Percentiles rank a stretch among this genome's conserved stretches.
Conservation (phyloP, 2,113 vertebrate genomes). For the Stomatorhinus ivindoensis region DNA sequence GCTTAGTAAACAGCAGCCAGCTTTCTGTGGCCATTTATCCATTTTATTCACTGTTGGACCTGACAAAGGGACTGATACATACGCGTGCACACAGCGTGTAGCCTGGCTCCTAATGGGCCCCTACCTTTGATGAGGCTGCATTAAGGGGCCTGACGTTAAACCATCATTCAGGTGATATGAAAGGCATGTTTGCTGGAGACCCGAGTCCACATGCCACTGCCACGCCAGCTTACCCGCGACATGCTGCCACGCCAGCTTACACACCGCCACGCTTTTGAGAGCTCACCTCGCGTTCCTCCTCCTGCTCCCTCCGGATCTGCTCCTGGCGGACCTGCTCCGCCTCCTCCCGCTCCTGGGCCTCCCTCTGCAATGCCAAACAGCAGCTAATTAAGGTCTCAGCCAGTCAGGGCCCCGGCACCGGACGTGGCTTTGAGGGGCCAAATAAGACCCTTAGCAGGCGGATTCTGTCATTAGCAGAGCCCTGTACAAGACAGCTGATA, state of each 20-base stretch:
- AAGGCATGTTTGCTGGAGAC: neutral
- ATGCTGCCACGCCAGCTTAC: no score
- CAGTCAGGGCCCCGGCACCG: neutral
- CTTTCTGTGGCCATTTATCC: conserved; percentile 31
- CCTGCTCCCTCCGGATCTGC: conserved; percentile 89
- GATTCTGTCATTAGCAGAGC: neutral
- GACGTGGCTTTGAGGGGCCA: neutral
- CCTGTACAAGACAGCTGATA: neutral
- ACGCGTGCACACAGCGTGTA: conserved; percentile 34
- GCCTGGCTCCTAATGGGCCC: neutral
- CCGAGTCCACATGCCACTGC: neutral
- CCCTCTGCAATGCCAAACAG: conserved; percentile 64
- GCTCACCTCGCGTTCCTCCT: conserved; percentile 91
- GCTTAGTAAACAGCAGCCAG: conserved; percentile 51
- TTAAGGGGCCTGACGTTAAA: neutral
- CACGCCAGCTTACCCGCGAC: neutral
- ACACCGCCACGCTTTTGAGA: neutral
- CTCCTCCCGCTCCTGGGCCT: conserved; percentile 93
- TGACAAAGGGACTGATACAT: conserved; percentile 52
- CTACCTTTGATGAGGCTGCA: neutral
- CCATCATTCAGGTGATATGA: neutral
- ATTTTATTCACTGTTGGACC: conserved; percentile 45
- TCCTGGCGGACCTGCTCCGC: conserved; percentile 92
- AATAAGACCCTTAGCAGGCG: neutral
- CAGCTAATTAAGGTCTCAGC: neutral